Evolutionary conservation across 2,113 vertebrate genomes (phyloP).

Genomic region (Pelecanus crispus): DNA sequence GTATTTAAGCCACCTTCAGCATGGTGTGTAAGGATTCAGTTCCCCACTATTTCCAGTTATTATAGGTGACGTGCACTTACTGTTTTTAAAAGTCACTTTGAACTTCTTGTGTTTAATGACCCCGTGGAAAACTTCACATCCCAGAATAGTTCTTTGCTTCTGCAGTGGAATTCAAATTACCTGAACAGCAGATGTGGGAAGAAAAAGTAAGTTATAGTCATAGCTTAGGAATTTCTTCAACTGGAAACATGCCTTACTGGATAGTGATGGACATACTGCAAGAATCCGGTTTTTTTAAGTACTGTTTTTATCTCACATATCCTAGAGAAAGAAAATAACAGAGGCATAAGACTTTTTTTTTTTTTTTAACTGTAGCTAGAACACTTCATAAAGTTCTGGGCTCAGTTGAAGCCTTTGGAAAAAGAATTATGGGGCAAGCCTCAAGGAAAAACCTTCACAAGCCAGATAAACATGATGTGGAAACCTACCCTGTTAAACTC

Average conservation of each 20-base stretch:
- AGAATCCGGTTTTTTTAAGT: neutral
- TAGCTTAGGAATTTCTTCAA: neutral
- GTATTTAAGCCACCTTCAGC: neutral
- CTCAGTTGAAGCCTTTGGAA: neutral
- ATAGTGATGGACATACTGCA: neutral
- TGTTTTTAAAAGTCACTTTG: neutral
- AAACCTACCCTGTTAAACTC: neutral
- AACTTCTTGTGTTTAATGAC: neutral
- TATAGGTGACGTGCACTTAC: neutral
- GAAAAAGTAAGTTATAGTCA: neutral
- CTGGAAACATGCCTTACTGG: neutral
- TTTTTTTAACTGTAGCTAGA: neutral
- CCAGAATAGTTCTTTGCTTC: neutral
- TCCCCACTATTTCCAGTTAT: neutral
- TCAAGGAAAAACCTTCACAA: neutral
- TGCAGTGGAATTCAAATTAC: neutral
- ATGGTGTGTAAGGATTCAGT: neutral
- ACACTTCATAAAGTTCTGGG: neutral
- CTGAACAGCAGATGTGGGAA: neutral
- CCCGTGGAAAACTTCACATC: neutral
- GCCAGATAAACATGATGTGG: neutral
- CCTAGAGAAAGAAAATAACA: neutral
- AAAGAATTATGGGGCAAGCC: fast-evolving
- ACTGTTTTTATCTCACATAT: neutral
- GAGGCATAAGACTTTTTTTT: neutral